Conservation (phyloP, 1,140 invertebrate species). For the Listronotus oregonensis region DNA sequence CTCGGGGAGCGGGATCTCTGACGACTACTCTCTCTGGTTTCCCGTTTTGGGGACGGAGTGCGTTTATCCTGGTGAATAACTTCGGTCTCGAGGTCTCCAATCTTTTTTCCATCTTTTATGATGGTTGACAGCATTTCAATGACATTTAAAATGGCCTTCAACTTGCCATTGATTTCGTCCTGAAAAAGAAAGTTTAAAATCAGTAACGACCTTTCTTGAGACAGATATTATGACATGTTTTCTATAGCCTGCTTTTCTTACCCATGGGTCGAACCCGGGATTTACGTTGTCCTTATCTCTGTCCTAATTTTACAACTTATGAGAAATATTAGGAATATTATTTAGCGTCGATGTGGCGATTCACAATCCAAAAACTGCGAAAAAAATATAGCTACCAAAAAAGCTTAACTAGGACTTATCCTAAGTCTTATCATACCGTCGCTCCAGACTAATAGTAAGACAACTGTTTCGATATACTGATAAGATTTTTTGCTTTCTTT, state of each 20-base stretch:
- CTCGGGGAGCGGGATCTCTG: conserved; percentile 47
- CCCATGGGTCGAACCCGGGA: conserved; percentile 14
- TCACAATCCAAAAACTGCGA: too few species aligned
- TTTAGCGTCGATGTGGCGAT: too few species aligned
- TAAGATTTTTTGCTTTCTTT: too few species aligned
- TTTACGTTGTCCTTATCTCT: conserved; percentile 24
- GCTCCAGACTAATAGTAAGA: too few species aligned
- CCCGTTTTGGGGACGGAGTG: conserved; percentile 14
- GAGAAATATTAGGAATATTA: neutral
- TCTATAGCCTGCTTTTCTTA: too few species aligned
- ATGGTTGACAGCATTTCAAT: conserved; percentile 83
- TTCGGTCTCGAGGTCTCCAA: conserved; percentile 44
- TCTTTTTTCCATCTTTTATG: conserved; percentile 62
- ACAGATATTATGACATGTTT: too few species aligned
- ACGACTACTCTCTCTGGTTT: conserved; percentile 23
- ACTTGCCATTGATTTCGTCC: conserved; percentile 81
- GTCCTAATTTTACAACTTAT: conserved; percentile 20
- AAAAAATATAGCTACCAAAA: conserved; percentile 1
- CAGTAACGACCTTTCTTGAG: neutral
- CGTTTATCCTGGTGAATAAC: conserved; percentile 23
- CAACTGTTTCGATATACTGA: too few species aligned
- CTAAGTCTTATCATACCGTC: conserved; percentile 5
- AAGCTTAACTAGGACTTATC: conserved; percentile 5
- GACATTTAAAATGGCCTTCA: conserved; percentile 81
- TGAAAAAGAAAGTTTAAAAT: conserved; percentile 53